phyloP scores from a whole-genome alignment of 2,888 invertebrate genomes.

The Smittia aterrima region DNA sequence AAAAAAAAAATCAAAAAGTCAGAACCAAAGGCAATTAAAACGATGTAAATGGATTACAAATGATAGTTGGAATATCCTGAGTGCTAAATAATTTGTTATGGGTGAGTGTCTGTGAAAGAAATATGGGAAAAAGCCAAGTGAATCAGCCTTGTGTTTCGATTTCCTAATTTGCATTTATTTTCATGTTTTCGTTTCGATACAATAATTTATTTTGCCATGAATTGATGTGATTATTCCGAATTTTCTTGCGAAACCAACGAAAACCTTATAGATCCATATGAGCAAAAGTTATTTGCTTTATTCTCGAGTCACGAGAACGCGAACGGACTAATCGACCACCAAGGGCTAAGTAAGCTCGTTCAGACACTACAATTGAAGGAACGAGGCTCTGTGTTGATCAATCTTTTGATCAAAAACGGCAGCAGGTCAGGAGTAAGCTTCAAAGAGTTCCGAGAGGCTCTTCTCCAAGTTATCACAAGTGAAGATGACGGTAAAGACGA shows the following conservation, averaged over 20 bases:
- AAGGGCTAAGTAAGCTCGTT: constrained; percentile 68
- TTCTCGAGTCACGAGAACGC: constrained; percentile 76
- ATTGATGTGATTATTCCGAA: neutral
- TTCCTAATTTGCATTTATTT: constrained; percentile 14
- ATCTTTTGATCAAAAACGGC: constrained; percentile 58
- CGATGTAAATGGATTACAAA: neutral
- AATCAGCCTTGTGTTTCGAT: neutral
- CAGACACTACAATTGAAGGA: constrained; percentile 76
- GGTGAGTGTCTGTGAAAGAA: neutral
- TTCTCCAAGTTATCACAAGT: constrained; percentile 65
- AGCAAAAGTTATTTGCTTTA: constrained; percentile 75
- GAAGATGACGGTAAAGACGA: constrained; percentile 46
- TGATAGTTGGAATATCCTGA: neutral
- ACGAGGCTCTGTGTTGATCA: constrained; percentile 63
- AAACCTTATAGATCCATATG: constrained; percentile 66
- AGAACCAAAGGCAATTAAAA: too few relatives aligned
- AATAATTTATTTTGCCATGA: neutral
- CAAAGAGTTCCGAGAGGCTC: constrained; percentile 71
- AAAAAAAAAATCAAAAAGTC: too few relatives aligned
- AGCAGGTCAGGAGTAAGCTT: constrained; percentile 60
- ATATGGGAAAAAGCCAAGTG: neutral
- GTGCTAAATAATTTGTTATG: neutral
- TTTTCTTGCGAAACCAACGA: neutral
- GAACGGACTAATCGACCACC: constrained; percentile 65
- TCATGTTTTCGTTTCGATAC: neutral